These are phyloP conservation scores for Pilophorus perplexus DNA, from an alignment of 2,888 invertebrate genomes.

Conservation along the genomic window DNA sequence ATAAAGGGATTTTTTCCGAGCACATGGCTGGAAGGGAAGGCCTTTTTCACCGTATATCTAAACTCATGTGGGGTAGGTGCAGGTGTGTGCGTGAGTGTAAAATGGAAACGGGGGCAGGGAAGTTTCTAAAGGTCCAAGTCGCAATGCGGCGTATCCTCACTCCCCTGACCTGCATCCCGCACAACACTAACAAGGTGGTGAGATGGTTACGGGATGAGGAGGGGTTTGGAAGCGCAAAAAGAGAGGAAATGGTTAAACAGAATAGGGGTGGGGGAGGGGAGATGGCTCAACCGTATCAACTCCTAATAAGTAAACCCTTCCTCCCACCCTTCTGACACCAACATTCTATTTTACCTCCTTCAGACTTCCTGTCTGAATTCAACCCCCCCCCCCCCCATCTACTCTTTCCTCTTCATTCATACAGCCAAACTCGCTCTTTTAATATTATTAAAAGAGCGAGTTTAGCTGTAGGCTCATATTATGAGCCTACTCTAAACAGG, in stretches of 20 bases:
- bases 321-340: neutral
- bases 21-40: neutral
- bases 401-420: too few relatives aligned
- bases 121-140: constrained; percentile 27
- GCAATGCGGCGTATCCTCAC: constrained; percentile 25
- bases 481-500: too few relatives aligned
- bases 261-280: constrained; percentile 4
- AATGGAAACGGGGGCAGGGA: neutral
- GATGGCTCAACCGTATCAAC: constrained; percentile 7
- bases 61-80: neutral
- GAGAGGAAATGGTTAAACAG: neutral
- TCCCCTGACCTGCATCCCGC: constrained; percentile 23
- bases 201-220: constrained; percentile 6
- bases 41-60: neutral
- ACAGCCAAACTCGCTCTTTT: neutral
- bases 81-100: constrained; percentile 11
- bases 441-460: too few relatives aligned
- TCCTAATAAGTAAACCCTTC: constrained; percentile 28
- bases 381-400: too few relatives aligned
- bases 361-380: constrained; percentile 5
- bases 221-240: neutral
- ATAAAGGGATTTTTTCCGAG: constrained; percentile 18
- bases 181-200: constrained; percentile 32
- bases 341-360: constrained; percentile 14
- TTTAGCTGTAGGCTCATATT: too few relatives aligned